Evolutionary conservation across 1,140 invertebrate species (phyloP).

Genomic region (Plectrocnemia conspersa): DNA sequence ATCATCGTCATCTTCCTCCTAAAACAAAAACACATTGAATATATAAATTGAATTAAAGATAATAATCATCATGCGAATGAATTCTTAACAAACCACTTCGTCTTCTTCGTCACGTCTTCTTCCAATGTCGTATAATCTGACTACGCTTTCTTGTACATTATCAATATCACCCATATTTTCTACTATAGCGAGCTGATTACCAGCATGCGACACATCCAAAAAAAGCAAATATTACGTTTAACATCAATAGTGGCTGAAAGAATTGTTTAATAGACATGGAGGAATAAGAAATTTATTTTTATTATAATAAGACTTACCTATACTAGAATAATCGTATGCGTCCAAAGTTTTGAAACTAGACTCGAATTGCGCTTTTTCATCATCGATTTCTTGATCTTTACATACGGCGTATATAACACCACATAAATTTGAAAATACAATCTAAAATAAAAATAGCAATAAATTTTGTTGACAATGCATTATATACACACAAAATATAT

Average conservation of each 20-base stretch:
- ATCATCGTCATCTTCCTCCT: slow-evolving; percentile 69
- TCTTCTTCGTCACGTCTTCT: slow-evolving; percentile 67
- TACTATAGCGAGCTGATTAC: slow-evolving; percentile 76
- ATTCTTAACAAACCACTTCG: slow-evolving; percentile 51
- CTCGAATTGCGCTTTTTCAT: slow-evolving; percentile 65
- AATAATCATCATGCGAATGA: slow-evolving; percentile 31
- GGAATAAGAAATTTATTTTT: not conserved
- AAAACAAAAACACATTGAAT: slow-evolving; percentile 26
- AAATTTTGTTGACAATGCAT: slow-evolving; percentile 46
- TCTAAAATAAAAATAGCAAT: slow-evolving; percentile 40
- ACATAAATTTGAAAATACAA: slow-evolving; percentile 46
- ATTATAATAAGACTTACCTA: slow-evolving; percentile 56
- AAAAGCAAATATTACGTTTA: slow-evolving; percentile 74
- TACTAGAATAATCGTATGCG: slow-evolving; percentile 87
- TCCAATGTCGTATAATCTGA: slow-evolving; percentile 79
- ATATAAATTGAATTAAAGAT: slow-evolving; percentile 12
- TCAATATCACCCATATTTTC: slow-evolving; percentile 75
- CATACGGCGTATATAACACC: slow-evolving; percentile 54
- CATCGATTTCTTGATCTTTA: slow-evolving; percentile 56
- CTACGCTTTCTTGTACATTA: slow-evolving; percentile 75
- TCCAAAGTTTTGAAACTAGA: slow-evolving; percentile 94
- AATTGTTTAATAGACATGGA: slow-evolving; percentile 18
- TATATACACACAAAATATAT: slow-evolving; percentile 38
- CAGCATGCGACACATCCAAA: slow-evolving; percentile 68
- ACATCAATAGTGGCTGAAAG: slow-evolving; percentile 80